Percentiles rank a stretch among this genome's conserved stretches.
Conservation (phyloP, 2,113 vertebrate genomes). For the Vulpes vulpes region DNA sequence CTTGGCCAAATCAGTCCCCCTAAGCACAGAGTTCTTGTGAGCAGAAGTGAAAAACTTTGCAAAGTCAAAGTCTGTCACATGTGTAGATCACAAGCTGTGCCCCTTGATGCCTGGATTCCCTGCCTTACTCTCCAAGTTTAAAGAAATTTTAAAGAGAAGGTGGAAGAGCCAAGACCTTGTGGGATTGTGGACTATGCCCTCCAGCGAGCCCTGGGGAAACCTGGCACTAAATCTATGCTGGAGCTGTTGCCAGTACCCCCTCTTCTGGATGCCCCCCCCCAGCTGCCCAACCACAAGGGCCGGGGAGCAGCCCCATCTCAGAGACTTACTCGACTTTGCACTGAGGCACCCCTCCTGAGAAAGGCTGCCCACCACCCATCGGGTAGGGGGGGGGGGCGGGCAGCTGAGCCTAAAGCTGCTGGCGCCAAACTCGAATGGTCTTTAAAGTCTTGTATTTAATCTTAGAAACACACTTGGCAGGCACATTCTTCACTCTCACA, state of each 20-base stretch:
- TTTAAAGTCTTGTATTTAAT: neutral
- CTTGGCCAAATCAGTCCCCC: no score
- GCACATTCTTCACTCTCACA: neutral
- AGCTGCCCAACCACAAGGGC: fast-evolving
- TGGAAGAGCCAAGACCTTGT: neutral
- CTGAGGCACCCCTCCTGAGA: neutral
- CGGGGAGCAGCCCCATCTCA: no score
- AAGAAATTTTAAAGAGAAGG: neutral
- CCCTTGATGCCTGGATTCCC: neutral
- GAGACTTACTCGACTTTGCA: neutral
- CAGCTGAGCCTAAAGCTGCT: neutral
- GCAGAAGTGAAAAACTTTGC: neutral
- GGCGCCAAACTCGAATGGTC: neutral
- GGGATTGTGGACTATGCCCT: neutral
- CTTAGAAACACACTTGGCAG: neutral
- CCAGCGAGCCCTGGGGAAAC: neutral
- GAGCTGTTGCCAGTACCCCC: neutral
- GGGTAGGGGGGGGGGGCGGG: no score
- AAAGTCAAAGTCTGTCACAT: neutral
- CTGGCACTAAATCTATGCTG: neutral
- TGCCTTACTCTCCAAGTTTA: neutral
- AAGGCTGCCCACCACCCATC: neutral
- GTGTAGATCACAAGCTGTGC: neutral
- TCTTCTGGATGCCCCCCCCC: neutral
- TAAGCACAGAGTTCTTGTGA: neutral